Evolutionary conservation across 2,113 vertebrate species (phyloP).

Genomic region (Oryzias woworae): DNA sequence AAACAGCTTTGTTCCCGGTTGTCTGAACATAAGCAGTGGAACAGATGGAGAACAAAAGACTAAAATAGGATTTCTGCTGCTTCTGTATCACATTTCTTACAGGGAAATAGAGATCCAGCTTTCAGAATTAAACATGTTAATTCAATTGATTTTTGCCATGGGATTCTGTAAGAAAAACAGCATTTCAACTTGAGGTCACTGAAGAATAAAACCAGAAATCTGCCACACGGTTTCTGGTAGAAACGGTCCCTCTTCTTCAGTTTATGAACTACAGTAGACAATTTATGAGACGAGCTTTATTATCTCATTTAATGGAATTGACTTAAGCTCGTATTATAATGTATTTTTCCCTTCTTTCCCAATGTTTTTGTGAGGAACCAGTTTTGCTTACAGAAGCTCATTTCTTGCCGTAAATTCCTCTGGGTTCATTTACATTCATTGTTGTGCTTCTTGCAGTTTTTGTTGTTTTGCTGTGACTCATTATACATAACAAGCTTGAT

Average conservation of each 20-base stretch:
- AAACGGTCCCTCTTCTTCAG: slow-evolving; percentile 22
- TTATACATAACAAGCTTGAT: slow-evolving; percentile 43
- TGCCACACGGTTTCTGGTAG: slow-evolving; percentile 57
- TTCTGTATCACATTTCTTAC: slow-evolving; percentile 4
- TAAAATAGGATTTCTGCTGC: slow-evolving; percentile 6
- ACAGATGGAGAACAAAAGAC: neutral
- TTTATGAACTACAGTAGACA: slow-evolving; percentile 18
- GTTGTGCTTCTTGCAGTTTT: slow-evolving; percentile 42
- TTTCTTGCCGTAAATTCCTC: slow-evolving; percentile 45
- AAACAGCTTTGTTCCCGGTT: neutral
- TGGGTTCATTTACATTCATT: slow-evolving; percentile 50
- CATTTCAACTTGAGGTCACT: slow-evolving; percentile 44
- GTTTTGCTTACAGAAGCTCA: slow-evolving; percentile 59
- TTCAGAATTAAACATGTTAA: slow-evolving; percentile 40
- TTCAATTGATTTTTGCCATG: slow-evolving; percentile 17
- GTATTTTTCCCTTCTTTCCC: slow-evolving; percentile 17
- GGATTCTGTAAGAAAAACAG: slow-evolving; percentile 21
- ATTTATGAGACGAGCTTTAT: slow-evolving; percentile 8
- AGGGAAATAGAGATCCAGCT: slow-evolving; percentile 1
- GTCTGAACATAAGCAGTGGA: neutral
- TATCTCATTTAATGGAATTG: slow-evolving; percentile 31
- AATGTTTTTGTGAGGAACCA: slow-evolving; percentile 34
- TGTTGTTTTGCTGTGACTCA: slow-evolving; percentile 37
- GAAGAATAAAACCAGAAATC: slow-evolving; percentile 60
- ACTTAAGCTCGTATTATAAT: slow-evolving; percentile 58